Base-by-base conservation (phyloP, 1,140 invertebrate species). In the Asbolus verrucosus region DNA sequence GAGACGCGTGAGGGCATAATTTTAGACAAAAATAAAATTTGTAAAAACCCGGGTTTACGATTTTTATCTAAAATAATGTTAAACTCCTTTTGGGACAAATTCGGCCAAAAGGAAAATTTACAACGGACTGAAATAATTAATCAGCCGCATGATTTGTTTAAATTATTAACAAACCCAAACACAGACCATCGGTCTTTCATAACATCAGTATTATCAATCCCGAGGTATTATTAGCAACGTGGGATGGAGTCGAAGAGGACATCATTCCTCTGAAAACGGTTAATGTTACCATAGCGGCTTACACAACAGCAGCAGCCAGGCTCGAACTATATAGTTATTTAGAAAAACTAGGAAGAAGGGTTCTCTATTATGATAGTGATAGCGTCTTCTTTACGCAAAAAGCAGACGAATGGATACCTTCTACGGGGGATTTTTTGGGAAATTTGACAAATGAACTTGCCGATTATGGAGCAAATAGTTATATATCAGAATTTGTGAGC, bases 1-100 rank as follows among this genome's bases (percentile, higher is more conserved):
- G n/a, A n/a, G n/a, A n/a, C n/a, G n/a, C n/a, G n/a, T n/a, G 78
- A 84, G 73, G 79, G 79, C 11, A 69, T 85, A 36, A 30, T 43
- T 3, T 63, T 84, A 5, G 74, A 82, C 31, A 21, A 8, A 2
- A 27, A 66, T 18, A 59, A 66, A 66, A 60, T 70, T 41, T 18
- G 18, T 30, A 36, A 43, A 33, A 72, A 69, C 59, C 18, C 33
- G 8, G 67, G 65, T 2, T 13, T 43, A 21, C 11, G 70, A 3
- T 21, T 36, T 27, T 21, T 72, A 19, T 36, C 39, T 6, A 72
- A 72, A 65, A 14, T 46, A 11, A 46, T 69, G 16, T 27, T 72
- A 70, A 69, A n/a, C 59, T 69, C 46, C 67, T 67, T 9, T 50
- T 61, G n/a, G n/a, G n/a, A n/a, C n/a, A n/a, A n/a, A n/a, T n/a